Percentiles rank a stretch among this genome's conserved stretches.
Conservation (phyloP, 2,888 invertebrate genomes). For the Agonopterix heracliana region DNA sequence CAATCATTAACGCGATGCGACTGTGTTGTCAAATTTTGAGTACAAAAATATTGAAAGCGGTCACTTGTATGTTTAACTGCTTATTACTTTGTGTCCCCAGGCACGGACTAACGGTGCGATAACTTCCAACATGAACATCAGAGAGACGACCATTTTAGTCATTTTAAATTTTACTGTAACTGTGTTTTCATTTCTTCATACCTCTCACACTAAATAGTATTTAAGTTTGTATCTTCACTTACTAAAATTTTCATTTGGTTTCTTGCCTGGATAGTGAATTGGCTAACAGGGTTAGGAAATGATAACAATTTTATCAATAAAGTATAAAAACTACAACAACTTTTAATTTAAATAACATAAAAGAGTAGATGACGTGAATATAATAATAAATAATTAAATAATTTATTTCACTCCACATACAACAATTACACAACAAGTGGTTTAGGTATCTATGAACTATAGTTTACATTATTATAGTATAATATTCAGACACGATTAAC, state of each 20-base stretch:
- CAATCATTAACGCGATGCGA: slow-evolving; percentile 52
- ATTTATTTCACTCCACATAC: too few relatives aligned
- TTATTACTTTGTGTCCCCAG: slow-evolving; percentile 57
- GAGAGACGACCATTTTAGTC: slow-evolving; percentile 26
- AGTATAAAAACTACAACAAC: too few relatives aligned
- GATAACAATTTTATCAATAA: too few relatives aligned
- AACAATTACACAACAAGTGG: background rate
- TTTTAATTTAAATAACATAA: too few relatives aligned
- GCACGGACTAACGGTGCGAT: slow-evolving; percentile 53
- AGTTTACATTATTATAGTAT: background rate
- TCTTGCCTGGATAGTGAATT: background rate
- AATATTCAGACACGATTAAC: background rate
- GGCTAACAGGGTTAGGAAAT: too few relatives aligned
- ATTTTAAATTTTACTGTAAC: too few relatives aligned
- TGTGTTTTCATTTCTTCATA: too few relatives aligned
- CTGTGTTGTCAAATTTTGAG: slow-evolving; percentile 51
- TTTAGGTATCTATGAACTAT: background rate
- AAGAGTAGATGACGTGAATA: too few relatives aligned
- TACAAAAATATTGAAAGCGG: slow-evolving; percentile 53
- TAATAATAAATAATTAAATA: too few relatives aligned
- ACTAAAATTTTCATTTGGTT: background rate
- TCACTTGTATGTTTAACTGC: slow-evolving; percentile 54
- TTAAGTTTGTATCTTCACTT: background rate
- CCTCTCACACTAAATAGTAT: background rate
- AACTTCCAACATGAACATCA: slow-evolving; percentile 29